phyloP scores from a whole-genome alignment of 2,888 invertebrate genomes.

The Cerceris ruficornis region DNA sequence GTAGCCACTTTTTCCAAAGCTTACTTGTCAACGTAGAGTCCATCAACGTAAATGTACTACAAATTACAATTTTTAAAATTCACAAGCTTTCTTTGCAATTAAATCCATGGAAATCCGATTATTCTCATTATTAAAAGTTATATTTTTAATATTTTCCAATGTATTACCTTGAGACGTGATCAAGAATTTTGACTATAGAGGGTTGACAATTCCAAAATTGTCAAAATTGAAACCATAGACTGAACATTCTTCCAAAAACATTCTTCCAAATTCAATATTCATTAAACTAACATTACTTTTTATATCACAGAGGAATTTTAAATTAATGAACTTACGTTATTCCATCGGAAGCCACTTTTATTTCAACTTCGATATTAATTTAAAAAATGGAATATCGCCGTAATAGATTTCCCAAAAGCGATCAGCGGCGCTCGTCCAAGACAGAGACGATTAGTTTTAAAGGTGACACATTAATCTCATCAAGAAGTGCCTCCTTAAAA shows the following conservation, averaged over 20 bases:
- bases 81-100: too few species aligned
- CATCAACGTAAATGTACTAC: too few species aligned
- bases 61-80: too few species aligned
- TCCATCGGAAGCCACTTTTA: conserved; percentile 45
- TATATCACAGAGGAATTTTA: neutral
- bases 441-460: conserved; percentile 29
- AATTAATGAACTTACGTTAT: conserved; percentile 18
- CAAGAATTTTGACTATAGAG: too few species aligned
- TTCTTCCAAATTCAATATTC: neutral
- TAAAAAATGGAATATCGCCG: conserved; percentile 42
- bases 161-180: too few species aligned
- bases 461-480: conserved; percentile 61
- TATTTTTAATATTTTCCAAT: too few species aligned
- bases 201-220: too few species aligned
- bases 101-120: too few species aligned
- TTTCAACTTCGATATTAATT: conserved; percentile 39
- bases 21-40: too few species aligned
- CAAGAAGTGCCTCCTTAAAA: conserved; percentile 30
- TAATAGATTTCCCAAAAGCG: conserved; percentile 41
- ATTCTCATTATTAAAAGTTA: too few species aligned
- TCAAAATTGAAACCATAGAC: neutral
- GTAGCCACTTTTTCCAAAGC: too few species aligned
- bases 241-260: neutral
- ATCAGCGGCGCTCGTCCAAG: conserved; percentile 32
- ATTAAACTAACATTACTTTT: too few species aligned